A percentile compares a stretch with the other conserved stretches of the same genome.
Conservation (phyloP, 2,797 vertebrate genomes). For the Cirrhinus mrigala region DNA sequence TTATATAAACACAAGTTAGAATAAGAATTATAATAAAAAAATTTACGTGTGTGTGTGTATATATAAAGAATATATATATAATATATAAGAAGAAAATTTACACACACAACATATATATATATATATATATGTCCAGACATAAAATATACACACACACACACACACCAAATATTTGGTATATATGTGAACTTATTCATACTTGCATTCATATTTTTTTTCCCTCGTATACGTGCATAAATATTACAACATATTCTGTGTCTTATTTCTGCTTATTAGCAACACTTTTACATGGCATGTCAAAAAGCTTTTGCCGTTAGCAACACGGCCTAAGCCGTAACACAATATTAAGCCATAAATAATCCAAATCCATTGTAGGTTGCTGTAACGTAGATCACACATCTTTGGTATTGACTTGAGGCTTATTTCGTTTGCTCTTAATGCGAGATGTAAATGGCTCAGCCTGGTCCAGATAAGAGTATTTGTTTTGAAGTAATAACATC, state of each 20-base stretch:
- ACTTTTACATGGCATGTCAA: background rate
- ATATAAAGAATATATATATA: too few species aligned
- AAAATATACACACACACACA: too few species aligned
- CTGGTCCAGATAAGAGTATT: slow-evolving; percentile 38
- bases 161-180: too few species aligned
- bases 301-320: background rate
- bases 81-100: too few species aligned
- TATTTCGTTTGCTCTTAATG: slow-evolving; percentile 12
- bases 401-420: background rate
- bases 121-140: too few species aligned
- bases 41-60: too few species aligned
- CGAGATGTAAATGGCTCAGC: background rate
- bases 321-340: background rate
- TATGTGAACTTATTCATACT: background rate
- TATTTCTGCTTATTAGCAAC: background rate
- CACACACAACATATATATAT: too few species aligned
- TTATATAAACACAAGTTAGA: too few species aligned
- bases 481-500: slow-evolving; percentile 28
- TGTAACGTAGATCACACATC: background rate
- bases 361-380: background rate
- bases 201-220: background rate
- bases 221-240: background rate
- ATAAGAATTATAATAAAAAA: too few species aligned
- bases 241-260: background rate
- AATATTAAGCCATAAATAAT: slow-evolving; percentile 19